Evolutionary conservation across 2,888 invertebrate species (phyloP).

Genomic region (Stenchaetothrips biformis): DNA sequence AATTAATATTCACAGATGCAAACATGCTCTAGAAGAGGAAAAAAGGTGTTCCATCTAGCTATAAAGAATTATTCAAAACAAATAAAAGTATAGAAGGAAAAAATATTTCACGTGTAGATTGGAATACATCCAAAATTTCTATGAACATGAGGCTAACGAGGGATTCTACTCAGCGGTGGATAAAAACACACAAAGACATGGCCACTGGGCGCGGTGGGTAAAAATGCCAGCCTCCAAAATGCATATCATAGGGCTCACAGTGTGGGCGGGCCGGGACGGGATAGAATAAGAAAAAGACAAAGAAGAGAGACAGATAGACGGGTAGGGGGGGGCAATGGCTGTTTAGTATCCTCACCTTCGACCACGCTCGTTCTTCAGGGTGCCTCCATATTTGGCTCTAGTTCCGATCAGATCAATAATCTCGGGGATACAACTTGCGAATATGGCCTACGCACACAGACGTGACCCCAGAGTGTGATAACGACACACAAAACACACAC

Average conservation of each 20-base stretch:
- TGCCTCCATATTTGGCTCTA: slow-evolving; percentile 99
- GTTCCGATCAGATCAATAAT: slow-evolving; percentile 99
- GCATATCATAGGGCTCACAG: slow-evolving; percentile 22
- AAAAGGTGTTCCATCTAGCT: background rate
- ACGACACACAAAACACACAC: slow-evolving; percentile 37
- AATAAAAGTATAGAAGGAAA: slow-evolving; percentile 4
- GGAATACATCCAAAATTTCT: background rate
- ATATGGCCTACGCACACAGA: slow-evolving; percentile 81
- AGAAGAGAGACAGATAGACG: slow-evolving; percentile 26
- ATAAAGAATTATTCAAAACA: background rate
- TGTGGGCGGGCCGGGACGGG: slow-evolving; percentile 18
- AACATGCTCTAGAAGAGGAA: slow-evolving; percentile 19
- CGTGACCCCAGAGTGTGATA: slow-evolving; percentile 42
- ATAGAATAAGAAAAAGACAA: slow-evolving; percentile 7
- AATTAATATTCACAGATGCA: slow-evolving; percentile 5
- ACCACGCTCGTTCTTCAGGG: slow-evolving; percentile 99
- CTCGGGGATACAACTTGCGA: slow-evolving; percentile 99
- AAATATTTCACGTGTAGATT: background rate
- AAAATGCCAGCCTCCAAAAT: slow-evolving; percentile 10
- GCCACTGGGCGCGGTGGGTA: background rate
- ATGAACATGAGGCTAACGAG: slow-evolving; percentile 8
- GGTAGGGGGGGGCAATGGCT: slow-evolving; percentile 26
- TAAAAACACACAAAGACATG: background rate
- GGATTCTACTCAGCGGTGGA: slow-evolving; percentile 8
- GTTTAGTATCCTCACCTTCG: slow-evolving; percentile 69